Evolutionary conservation across 2,888 invertebrate genomes (phyloP), one percentile per base, ranked within the genome.

Genomic region (Matsumyia berberina): DNA sequence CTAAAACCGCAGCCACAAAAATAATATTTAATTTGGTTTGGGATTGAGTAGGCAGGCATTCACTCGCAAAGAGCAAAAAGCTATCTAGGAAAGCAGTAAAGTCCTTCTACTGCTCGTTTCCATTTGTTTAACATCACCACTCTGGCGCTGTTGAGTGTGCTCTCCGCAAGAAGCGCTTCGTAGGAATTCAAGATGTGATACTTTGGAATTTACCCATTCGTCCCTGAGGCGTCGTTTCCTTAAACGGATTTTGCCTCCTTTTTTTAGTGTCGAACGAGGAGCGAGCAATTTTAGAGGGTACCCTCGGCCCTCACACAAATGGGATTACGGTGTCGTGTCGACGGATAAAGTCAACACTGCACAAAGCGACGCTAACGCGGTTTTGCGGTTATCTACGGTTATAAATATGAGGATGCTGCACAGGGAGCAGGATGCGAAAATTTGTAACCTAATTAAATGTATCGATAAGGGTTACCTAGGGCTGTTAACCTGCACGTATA

Each of bases 171-270:
- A 76, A 55, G 8, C 58, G 60, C 57, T 77, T 69, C 33, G 15
- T 15, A 51, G 51, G 66, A 73, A 60, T 73, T 60, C 73, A 64
- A 79, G 64, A 79, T 44, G 42, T 51, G 72, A 60, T 73, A 67
- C 66, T 66, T 60, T 66, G 46, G 46, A 60, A 53, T 78, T 67
- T 51, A 49, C 33, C 72, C 78, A 74, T 62, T 55, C 51, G 78
- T 83, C 82, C 72, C 82, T 73, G 55, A 79, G 79, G 79, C 79
- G 42, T 83, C 83, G 60, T 83, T 83, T 62, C 51, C 73, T 73
- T 83, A 83, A 83, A 83, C 67, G 79, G 83, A 83, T 79, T 83
- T 83, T 57, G 62, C 42, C 37, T 66, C n/a, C 49, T 72, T 70
- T 60, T 60, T 78, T 70, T 73, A 39, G 17, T 58, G 51, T 62